A percentile compares a stretch with the other conserved stretches of the same genome.
Evolutionary conservation across 1,140 invertebrate genomes (phyloP).

Genomic region (Apocrypta bakeri): DNA sequence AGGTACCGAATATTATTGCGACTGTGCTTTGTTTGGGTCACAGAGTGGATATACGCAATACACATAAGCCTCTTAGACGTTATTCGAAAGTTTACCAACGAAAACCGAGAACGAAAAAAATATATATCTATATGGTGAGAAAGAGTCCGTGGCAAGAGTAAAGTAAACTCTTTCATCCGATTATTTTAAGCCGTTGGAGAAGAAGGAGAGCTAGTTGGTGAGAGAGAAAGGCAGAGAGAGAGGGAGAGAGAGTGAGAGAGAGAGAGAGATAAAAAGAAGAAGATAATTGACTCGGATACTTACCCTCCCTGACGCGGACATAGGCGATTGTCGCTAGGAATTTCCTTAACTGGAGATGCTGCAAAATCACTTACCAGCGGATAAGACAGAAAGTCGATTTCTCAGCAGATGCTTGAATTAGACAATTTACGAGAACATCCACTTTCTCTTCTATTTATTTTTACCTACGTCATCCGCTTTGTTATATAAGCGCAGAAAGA

Average conservation of each 20-base stretch:
- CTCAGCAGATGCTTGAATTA: background rate
- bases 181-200: background rate
- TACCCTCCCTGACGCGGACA: slow-evolving; percentile 25
- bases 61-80: background rate
- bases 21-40: background rate
- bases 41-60: background rate
- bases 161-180: background rate
- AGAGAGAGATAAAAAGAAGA: too few relatives aligned
- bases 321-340: background rate
- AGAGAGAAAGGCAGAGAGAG: background rate
- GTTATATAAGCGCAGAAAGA: too few relatives aligned
- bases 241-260: too few relatives aligned
- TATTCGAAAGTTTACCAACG: background rate
- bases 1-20: background rate
- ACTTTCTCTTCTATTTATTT: too few relatives aligned
- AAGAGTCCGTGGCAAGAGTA: background rate
- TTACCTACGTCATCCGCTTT: too few relatives aligned
- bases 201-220: too few relatives aligned
- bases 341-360: background rate
- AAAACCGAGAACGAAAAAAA: background rate
- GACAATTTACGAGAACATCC: too few relatives aligned
- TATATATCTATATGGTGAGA: background rate
- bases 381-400: background rate
- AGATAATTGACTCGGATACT: slow-evolving; percentile 50
- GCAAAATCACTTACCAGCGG: background rate